Evolutionary conservation across 2,797 vertebrate species (phyloP).

Genomic region (Paratrypauchen microcephalus): DNA sequence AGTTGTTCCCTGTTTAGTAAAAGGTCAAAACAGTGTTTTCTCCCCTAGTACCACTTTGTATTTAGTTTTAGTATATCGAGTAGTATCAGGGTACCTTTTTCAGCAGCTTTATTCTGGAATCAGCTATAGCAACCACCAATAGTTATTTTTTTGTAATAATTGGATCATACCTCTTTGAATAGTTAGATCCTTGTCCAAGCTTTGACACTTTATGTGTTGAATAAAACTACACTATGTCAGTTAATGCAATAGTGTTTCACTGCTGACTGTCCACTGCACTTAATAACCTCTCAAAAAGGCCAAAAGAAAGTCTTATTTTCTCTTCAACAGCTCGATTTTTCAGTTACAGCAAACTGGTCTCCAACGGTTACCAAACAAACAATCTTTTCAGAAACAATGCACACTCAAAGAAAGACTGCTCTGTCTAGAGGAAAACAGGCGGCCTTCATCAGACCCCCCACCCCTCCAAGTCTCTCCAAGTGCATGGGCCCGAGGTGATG

Average conservation of each 20-base stretch:
- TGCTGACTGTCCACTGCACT: neutral
- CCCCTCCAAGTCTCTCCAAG: neutral
- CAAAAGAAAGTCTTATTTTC: neutral
- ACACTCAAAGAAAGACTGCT: conserved; percentile 24
- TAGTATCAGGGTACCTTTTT: no score
- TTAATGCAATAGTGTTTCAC: neutral
- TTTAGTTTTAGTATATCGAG: neutral
- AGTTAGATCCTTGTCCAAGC: neutral
- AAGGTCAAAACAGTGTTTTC: no score
- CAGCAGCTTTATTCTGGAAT: no score
- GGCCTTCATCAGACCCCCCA: conserved; percentile 8
- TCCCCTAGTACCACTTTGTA: neutral
- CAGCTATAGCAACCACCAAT: neutral
- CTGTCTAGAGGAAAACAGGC: conserved; percentile 27
- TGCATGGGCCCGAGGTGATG: conserved; percentile 10
- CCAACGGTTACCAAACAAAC: conserved; percentile 47
- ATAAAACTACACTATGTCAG: neutral
- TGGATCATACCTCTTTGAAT: neutral
- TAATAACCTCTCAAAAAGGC: neutral
- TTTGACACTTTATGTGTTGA: neutral
- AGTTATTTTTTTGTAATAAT: neutral
- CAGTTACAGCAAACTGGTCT: conserved; percentile 19
- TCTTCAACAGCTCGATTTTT: neutral
- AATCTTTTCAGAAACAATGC: conserved; percentile 33
- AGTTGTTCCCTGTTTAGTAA: no score